phyloP scores from a whole-genome alignment of 2,113 vertebrate species.

The Cyprinodon brontotheroides region DNA sequence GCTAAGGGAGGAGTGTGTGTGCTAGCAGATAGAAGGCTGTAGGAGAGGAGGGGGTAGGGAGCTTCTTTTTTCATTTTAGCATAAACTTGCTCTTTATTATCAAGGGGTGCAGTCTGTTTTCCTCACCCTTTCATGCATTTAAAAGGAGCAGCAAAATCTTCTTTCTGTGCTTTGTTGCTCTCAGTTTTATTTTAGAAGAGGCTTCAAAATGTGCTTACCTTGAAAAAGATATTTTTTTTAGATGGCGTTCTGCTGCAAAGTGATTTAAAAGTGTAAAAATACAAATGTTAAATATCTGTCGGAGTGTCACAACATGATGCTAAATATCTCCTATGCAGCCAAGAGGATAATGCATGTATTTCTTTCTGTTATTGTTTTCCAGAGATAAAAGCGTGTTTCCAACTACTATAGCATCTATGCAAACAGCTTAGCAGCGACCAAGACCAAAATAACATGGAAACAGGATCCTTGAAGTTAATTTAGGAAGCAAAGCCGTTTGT shows the following conservation, averaged over 20 bases:
- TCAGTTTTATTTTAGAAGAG: constrained; percentile 44
- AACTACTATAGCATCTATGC: constrained; percentile 36
- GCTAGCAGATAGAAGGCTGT: constrained; percentile 62
- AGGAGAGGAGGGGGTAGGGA: constrained; percentile 72
- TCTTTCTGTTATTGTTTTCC: constrained; percentile 54
- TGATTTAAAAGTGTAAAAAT: constrained; percentile 49
- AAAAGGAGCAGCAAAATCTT: constrained; percentile 33
- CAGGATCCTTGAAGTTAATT: constrained; percentile 8
- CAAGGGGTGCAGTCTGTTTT: constrained; percentile 48
- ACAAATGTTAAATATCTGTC: constrained; percentile 50
- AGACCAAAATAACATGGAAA: constrained; percentile 18
- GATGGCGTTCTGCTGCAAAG: constrained; percentile 29
- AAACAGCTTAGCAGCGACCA: constrained; percentile 32
- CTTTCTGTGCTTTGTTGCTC: constrained; percentile 27
- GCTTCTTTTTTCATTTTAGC: constrained; percentile 71
- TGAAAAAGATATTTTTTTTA: constrained; percentile 49
- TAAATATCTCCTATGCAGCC: constrained; percentile 51
- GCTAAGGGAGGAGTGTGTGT: constrained; percentile 68
- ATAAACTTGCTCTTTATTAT: constrained; percentile 76
- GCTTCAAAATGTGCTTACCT: constrained; percentile 42
- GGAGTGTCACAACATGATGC: constrained; percentile 54
- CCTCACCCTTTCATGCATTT: constrained; percentile 31
- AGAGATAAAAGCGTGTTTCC: constrained; percentile 40
- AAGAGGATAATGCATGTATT: constrained; percentile 66
- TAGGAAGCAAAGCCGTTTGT: constrained; percentile 9